Conservation (phyloP, 2,888 invertebrate species). For the Brenthis daphne region DNA sequence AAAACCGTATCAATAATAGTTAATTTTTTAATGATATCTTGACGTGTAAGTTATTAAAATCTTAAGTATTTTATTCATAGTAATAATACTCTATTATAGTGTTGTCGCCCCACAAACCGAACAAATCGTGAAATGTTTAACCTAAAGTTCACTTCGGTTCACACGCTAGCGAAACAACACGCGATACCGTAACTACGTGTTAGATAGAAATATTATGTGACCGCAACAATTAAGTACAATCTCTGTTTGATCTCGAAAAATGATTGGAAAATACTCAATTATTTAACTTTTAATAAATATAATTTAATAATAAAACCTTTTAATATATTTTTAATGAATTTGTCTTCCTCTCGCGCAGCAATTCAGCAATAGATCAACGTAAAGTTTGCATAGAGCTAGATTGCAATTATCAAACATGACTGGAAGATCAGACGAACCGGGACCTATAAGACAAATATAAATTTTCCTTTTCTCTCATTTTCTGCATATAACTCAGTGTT, state of each 20-base stretch:
- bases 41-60: neutral
- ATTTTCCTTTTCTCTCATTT: too few relatives aligned
- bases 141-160: constrained; percentile 30
- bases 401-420: too few relatives aligned
- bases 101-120: constrained; percentile 14
- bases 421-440: too few relatives aligned
- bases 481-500: too few relatives aligned
- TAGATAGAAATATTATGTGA: constrained; percentile 5
- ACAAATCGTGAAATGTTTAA: constrained; percentile 21
- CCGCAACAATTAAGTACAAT: constrained; percentile 3
- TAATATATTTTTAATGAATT: neutral
- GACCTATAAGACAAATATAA: too few relatives aligned
- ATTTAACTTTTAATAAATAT: neutral
- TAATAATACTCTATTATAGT: constrained; percentile 13
- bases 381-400: too few relatives aligned
- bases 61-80: neutral
- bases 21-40: neutral
- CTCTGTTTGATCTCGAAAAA: neutral
- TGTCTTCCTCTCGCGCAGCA: too few relatives aligned
- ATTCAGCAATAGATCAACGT: too few relatives aligned
- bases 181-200: constrained; percentile 20
- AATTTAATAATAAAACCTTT: neutral
- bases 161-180: constrained; percentile 28
- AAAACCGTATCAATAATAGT: neutral
- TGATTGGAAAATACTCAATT: neutral